Evolutionary conservation across 2,888 invertebrate species (phyloP), one percentile per base, ranked within the genome.

Genomic region (Oxytorus armatus): DNA sequence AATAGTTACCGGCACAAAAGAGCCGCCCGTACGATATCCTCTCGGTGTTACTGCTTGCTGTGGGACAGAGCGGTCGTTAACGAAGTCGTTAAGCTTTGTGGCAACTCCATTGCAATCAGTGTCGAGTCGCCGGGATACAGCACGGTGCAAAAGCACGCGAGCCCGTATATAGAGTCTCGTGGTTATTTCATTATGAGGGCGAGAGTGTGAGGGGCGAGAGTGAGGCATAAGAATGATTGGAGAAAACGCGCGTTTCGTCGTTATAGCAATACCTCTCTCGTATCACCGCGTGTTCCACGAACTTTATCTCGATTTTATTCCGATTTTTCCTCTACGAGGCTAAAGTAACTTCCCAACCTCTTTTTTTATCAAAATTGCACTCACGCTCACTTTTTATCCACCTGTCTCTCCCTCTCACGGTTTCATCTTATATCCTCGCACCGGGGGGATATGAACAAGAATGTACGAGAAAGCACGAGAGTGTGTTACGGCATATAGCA

Each of bases 161-260:
- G 57, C 49, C 78, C 72, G 79, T 61, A 72, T 61, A 72, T 39
- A 61, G 16, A 61, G 57, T 74, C 73, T 61, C 77, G 76, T 83
- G 84, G 84, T 86, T 85, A 85, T 85, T 84, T 79, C 81, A 85
- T 86, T 85, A 86, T 75, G 70, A 61, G 61, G 51, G 25, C 33
- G 72, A 59, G 33, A 76, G 68, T 42, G 57, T 49, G 49, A 61
- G 53, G 25, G 63, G 29, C 39, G 57, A 36, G 33, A 59, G 0
- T 51, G 25, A 65, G 29, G 79, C 79, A 63, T 84, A 83, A 83
- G 83, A 84, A 83, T 81, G 77, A 85, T 85, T 81, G 81, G 80
- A 77, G 82, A 82, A 83, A n/a, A n/a, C 81, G 69, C 75, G 78
- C 78, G 74, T 80, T 77, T 70, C 36, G 18, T 23, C 53, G n/a